Percentiles rank a stretch among this genome's conserved stretches.
phyloP scores from a whole-genome alignment of 2,113 vertebrate genomes.

The Coturnix japonica region DNA sequence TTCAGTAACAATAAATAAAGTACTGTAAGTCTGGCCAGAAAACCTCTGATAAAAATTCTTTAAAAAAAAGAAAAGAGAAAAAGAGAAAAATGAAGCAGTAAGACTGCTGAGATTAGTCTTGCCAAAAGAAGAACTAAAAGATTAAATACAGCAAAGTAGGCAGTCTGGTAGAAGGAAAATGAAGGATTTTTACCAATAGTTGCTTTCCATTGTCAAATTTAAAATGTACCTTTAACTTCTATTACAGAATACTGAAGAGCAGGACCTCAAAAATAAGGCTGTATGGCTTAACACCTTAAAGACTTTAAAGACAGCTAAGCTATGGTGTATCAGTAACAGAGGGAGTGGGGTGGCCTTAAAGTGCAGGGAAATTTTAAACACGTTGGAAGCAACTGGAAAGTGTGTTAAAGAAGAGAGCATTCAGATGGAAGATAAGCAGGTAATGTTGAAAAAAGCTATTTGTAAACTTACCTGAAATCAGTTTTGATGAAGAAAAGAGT shows the following conservation, averaged over 20 bases:
- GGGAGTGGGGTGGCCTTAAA: neutral
- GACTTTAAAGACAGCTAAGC: neutral
- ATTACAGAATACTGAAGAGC: conserved; percentile 2
- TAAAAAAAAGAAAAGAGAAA: neutral
- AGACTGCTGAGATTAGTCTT: neutral
- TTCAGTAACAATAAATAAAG: neutral
- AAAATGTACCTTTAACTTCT: conserved; percentile 74
- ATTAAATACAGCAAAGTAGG: neutral
- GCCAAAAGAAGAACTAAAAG: neutral
- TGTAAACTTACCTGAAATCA: neutral
- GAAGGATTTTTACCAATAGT: neutral
- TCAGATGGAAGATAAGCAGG: neutral
- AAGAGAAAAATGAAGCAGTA: neutral
- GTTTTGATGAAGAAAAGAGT: neutral
- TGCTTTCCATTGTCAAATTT: conserved; percentile 66
- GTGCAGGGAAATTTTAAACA: neutral
- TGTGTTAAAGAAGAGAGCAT: neutral
- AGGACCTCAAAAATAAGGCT: conserved; percentile 14
- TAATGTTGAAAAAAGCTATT: neutral
- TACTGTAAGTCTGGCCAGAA: neutral
- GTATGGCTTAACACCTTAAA: neutral
- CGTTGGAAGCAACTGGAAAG: neutral
- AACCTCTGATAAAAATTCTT: conserved; percentile 8
- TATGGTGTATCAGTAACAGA: neutral
- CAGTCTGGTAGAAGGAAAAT: neutral